Evolutionary conservation across 2,113 vertebrate species (phyloP).

Genomic region (Albula goreensis): DNA sequence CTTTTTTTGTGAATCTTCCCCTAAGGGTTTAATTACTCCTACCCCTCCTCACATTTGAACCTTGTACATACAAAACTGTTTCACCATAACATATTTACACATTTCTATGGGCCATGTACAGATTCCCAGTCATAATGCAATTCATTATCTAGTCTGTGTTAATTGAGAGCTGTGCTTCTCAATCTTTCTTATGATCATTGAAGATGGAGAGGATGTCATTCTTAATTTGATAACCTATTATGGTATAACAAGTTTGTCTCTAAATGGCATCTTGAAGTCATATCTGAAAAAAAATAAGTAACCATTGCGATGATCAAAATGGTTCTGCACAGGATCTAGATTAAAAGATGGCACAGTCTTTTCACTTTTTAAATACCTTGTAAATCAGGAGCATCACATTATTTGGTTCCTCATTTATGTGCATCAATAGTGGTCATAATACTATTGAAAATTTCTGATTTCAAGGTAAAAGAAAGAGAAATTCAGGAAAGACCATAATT

Average conservation of each 20-base stretch:
- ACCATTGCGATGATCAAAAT: neutral
- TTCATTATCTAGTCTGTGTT: neutral
- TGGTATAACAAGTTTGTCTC: neutral
- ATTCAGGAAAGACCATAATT: neutral
- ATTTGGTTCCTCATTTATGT: neutral
- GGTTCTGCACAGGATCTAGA: neutral
- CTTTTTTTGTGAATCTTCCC: neutral
- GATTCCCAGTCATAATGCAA: neutral
- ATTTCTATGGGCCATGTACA: neutral
- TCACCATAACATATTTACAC: too few relatives aligned
- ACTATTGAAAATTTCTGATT: neutral
- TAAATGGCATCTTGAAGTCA: neutral
- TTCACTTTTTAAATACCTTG: neutral
- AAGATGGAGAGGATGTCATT: neutral
- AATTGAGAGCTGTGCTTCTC: neutral
- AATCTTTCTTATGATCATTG: neutral
- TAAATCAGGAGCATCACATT: neutral
- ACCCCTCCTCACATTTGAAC: neutral
- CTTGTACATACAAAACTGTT: neutral
- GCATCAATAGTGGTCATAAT: neutral
- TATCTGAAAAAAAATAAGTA: neutral
- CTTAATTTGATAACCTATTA: neutral
- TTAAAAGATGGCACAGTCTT: neutral
- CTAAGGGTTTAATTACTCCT: neutral
- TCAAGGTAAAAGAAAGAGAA: neutral